Conservation (phyloP, 1,140 invertebrate genomes). For the Amyelois transitella region DNA sequence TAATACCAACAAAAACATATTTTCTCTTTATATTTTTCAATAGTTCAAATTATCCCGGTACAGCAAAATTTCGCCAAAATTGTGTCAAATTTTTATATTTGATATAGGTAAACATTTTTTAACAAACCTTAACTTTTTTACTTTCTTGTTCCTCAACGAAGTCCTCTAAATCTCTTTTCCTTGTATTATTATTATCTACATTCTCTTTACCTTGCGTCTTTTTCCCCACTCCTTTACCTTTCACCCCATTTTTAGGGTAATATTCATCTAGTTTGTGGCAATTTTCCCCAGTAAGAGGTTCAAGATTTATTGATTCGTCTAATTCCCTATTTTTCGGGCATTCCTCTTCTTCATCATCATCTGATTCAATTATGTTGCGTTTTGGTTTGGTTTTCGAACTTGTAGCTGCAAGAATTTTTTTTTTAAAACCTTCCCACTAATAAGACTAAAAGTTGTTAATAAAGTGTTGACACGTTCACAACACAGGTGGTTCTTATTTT, state of each 20-base stretch:
- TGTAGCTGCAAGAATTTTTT: slow-evolving; percentile 21
- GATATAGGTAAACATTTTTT: too few species aligned
- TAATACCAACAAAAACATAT: too few species aligned
- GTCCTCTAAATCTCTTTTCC: slow-evolving; percentile 35
- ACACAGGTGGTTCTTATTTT: too few species aligned
- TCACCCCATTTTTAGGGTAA: slow-evolving; percentile 32
- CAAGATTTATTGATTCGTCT: slow-evolving; percentile 32
- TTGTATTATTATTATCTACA: slow-evolving; percentile 21
- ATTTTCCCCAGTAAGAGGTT: slow-evolving; percentile 35
- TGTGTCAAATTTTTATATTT: too few species aligned
- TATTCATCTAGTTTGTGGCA: slow-evolving; percentile 56
- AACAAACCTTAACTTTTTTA: slow-evolving; percentile 33
- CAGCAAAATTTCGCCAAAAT: too few species aligned
- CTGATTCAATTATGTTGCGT: slow-evolving; percentile 32
- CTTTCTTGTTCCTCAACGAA: slow-evolving; percentile 15
- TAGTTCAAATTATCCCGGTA: background rate
- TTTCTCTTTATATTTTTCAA: background rate
- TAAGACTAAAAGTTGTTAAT: background rate
- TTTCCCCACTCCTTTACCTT: slow-evolving; percentile 39
- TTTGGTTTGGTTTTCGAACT: slow-evolving; percentile 32
- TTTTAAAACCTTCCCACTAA: background rate
- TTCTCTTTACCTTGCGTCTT: slow-evolving; percentile 38
- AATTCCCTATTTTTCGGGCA: slow-evolving; percentile 30
- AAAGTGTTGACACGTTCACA: background rate
- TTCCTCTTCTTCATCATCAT: slow-evolving; percentile 7